Percentiles rank a stretch among this genome's conserved stretches.
phyloP scores from a whole-genome alignment of 2,888 invertebrate species.

The Hylaea fasciaria region DNA sequence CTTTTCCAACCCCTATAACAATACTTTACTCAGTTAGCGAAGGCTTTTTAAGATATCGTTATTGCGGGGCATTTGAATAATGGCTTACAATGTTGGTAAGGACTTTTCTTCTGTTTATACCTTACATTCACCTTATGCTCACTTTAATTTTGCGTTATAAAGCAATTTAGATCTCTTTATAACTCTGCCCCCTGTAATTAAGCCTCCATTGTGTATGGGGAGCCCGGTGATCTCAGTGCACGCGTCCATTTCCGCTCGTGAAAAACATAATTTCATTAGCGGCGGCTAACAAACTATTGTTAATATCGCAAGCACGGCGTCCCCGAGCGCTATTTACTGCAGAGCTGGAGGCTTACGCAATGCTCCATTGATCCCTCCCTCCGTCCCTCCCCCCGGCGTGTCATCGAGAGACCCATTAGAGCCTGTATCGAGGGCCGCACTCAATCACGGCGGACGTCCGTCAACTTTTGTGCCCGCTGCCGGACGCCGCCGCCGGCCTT shows the following conservation, averaged over 20 bases:
- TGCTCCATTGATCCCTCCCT: conserved; percentile 47
- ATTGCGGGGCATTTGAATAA: no score
- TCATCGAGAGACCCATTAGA: conserved; percentile 70
- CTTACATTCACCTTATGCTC: no score
- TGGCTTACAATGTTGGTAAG: no score
- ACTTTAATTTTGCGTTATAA: neutral
- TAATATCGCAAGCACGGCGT: conserved; percentile 61
- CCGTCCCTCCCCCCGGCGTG: conserved; percentile 41
- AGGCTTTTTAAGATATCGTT: neutral
- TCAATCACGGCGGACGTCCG: conserved; percentile 78
- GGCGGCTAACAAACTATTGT: conserved; percentile 50
- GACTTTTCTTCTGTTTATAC: no score
- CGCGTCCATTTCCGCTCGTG: conserved; percentile 29
- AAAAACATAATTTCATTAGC: conserved; percentile 43
- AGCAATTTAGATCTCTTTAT: neutral
- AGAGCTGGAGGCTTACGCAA: conserved; percentile 49
- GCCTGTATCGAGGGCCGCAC: conserved; percentile 71
- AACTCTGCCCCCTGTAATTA: neutral
- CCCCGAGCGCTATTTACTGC: conserved; percentile 67
- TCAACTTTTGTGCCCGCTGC: conserved; percentile 66
- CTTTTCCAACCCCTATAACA: conserved; percentile 6
- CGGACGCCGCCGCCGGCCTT: conserved; percentile 54
- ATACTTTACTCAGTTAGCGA: neutral
- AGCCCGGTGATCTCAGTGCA: conserved; percentile 21
- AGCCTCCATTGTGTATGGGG: conserved; percentile 21